Percentiles rank a stretch among this genome's conserved stretches.
Conservation (phyloP, 2,888 invertebrate genomes). For the Tenthredo distinguenda region DNA sequence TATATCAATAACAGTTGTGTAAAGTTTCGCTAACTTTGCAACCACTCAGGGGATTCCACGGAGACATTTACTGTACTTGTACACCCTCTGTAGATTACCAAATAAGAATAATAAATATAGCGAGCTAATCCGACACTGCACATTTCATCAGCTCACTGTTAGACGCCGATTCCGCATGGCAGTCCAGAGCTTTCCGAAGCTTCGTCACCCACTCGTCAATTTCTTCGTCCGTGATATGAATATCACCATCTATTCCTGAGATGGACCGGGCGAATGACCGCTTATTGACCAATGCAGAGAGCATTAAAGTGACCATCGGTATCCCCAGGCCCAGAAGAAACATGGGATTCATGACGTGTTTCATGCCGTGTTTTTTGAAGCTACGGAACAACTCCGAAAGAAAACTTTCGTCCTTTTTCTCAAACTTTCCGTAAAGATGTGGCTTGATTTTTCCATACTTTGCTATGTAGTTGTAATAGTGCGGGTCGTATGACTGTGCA, state of each 20-base stretch:
- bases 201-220: constrained; percentile 67
- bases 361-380: constrained; percentile 73
- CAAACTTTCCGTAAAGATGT: constrained; percentile 69
- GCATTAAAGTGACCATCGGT: constrained; percentile 72
- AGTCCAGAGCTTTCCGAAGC: constrained; percentile 67
- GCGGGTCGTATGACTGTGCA: constrained; percentile 73
- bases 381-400: constrained; percentile 69
- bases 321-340: constrained; percentile 73
- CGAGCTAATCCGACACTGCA: constrained; percentile 1
- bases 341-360: constrained; percentile 73
- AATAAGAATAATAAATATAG: not conserved
- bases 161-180: constrained; percentile 58
- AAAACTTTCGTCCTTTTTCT: constrained; percentile 65
- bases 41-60: not conserved
- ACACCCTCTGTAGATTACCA: not conserved
- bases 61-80: not conserved
- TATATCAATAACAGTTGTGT: not conserved
- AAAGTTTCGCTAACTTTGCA: not conserved
- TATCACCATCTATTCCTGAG: constrained; percentile 57
- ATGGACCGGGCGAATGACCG: constrained; percentile 68
- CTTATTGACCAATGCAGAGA: constrained; percentile 71
- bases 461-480: constrained; percentile 74
- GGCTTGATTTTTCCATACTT: constrained; percentile 74
- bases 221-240: constrained; percentile 61
- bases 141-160: constrained; percentile 2